Evolutionary conservation across 1,140 invertebrate species (phyloP), one percentile per base, ranked within the genome.

Genomic region (Yoshiicerus persimilis): DNA sequence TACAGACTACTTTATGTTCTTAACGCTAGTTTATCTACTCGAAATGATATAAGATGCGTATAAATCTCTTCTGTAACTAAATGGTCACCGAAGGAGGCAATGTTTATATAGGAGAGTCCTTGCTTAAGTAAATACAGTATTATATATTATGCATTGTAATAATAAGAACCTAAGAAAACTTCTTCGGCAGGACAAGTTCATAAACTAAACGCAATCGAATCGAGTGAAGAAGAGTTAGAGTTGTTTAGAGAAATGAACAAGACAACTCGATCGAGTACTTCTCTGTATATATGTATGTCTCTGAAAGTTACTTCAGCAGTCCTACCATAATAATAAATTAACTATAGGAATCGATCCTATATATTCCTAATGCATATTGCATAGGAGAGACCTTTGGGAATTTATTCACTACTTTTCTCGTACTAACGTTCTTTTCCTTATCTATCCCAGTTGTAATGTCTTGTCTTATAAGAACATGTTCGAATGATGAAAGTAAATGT

Each of bases 261-360:
- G 34, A 36, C 30, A 80, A 80, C 75, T 32, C 30, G 32, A 80
- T 34, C n/a, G n/a, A 80, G n/a, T 80, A 38, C n/a, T 34, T 34
- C 30, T 23, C 75, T 34, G 38, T n/a, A 36, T 23, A 30, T 11
- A 27, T 70, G 23, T 70, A 11, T 70, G 23, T 80, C 75, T 80
- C 30, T 80, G 64, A 27, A 70, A 70, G n/a, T n/a, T n/a, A n/a
- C n/a, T n/a, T 70, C 25, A 70, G 30, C 25, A 70, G 66, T 70
- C 75, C 6, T 80, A 80, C n/a, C 16, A 80, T 80, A 80, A 80
- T 80, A 80, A 80, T 80, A 80, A 80, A 80, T 80, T 80, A 80
- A 80, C 75, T 80, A 16, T n/a, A 36, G 16, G 9, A 80, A 25
- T 70, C 27, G 66, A 75, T 30, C 32, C 32, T 20, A n/a, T n/a